A percentile compares a stretch with the other conserved stretches of the same genome.
Evolutionary conservation across 2,113 vertebrate genomes (phyloP).

Genomic region (Pyxicephalus adspersus): DNA sequence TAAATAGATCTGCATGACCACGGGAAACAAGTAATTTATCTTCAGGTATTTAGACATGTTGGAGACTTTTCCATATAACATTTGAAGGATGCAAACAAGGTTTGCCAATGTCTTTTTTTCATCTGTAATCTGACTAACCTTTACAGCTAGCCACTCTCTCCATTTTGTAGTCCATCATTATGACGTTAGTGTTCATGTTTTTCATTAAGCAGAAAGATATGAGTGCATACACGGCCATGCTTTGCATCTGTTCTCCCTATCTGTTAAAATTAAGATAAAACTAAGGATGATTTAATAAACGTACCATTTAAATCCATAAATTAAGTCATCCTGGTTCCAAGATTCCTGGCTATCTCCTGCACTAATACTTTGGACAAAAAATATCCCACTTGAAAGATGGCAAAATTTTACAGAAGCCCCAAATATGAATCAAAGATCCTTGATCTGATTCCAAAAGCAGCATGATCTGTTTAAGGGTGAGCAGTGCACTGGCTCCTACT

Average conservation of each 20-base stretch:
- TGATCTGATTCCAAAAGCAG: not conserved
- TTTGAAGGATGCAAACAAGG: slow-evolving; percentile 23
- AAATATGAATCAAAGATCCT: not conserved
- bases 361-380: not conserved
- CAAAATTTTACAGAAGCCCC: slow-evolving; percentile 4
- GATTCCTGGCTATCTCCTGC: slow-evolving; percentile 25
- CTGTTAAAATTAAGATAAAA: slow-evolving; percentile 13
- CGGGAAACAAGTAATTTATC: not conserved
- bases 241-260: slow-evolving; percentile 15
- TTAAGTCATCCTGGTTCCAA: slow-evolving; percentile 24
- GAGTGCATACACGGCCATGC: slow-evolving; percentile 1
- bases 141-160: slow-evolving; percentile 12
- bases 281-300: slow-evolving; percentile 25
- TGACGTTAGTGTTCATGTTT: slow-evolving; percentile 31
- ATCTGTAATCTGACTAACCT: slow-evolving; percentile 3
- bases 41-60: not conserved
- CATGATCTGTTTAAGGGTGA: not conserved
- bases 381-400: not conserved
- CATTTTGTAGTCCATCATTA: slow-evolving; percentile 21
- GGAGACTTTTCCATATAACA: not conserved
- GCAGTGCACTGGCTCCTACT: not conserved
- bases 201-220: slow-evolving; percentile 32
- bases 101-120: slow-evolving; percentile 16
- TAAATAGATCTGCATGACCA: not conserved
- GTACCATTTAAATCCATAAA: slow-evolving; percentile 25